Base-by-base conservation (phyloP, 2,888 invertebrate species). In the Pristionchus japonicus region DNA sequence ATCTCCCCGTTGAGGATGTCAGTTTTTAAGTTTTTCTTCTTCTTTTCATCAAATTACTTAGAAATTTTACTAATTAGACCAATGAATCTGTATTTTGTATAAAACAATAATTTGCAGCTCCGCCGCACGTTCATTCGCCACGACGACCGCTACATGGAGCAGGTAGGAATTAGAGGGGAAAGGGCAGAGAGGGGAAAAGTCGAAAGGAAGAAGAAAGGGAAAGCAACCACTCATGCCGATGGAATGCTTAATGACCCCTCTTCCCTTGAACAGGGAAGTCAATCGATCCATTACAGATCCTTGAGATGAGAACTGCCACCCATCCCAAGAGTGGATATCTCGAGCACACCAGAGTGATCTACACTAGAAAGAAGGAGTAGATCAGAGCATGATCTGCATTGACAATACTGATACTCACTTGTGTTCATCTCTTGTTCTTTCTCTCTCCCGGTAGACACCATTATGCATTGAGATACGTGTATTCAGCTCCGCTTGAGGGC, bases 1-100 rank as follows among this genome's bases (percentile, higher is more conserved):
- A 94, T 91, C 89, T 94, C 52, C 94, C 94, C n/a, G 94, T 94
- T 13, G 94, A 94, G 89, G 94, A 94, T 89, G 94, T 94, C 87
- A 90, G 93, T 86, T 70, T 49, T 17, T 3, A 20, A n/a, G n/a
- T n/a, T n/a, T n/a, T n/a, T n/a, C n/a, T n/a, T n/a, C n/a, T n/a
- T n/a, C n/a, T n/a, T n/a, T n/a, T n/a, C n/a, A n/a, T n/a, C n/a
- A n/a, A n/a, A n/a, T n/a, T 27, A 47, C 77, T 15, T 37, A 70
- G 47, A 40, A 23, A 27, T 40, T 37, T 40, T 43, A 27, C 1
- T 43, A 27, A 6, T 47, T 52, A 2, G 0, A 82, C 23, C n/a
- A 17, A n/a, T 27, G 7, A 23, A 23, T 23, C 3, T 74, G 31
- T 40, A 52, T 15, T 40, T 6, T 34, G 11, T 47, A 9, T 23